Evolutionary conservation across 2,888 invertebrate species (phyloP).

Genomic region (Strigamia maritima): DNA sequence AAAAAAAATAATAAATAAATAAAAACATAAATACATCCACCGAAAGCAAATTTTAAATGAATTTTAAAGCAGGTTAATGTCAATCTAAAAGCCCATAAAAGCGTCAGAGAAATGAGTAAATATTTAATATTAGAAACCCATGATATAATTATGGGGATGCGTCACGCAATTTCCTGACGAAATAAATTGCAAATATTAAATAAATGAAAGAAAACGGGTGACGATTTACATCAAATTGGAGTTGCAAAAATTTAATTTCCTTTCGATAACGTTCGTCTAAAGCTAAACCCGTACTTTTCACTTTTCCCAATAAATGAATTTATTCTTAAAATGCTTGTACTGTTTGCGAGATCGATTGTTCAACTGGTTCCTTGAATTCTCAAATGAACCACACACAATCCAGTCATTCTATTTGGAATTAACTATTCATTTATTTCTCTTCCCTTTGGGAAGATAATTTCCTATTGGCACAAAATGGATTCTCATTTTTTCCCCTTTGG

Average conservation of each 20-base stretch:
- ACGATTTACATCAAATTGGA: constrained; percentile 18
- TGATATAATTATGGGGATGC: constrained; percentile 23
- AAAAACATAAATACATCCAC: neutral
- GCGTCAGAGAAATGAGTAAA: neutral
- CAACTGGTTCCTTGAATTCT: constrained; percentile 30
- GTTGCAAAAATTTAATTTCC: constrained; percentile 20
- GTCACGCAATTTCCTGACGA: constrained; percentile 27
- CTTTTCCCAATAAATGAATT: constrained; percentile 16
- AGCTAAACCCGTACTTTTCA: neutral
- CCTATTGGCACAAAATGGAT: constrained; percentile 32
- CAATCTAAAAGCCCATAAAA: constrained; percentile 4
- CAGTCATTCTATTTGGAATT: constrained; percentile 31
- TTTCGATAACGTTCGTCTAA: neutral
- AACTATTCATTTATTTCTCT: constrained; percentile 30
- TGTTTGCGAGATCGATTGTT: constrained; percentile 30
- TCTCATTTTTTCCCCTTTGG: neutral
- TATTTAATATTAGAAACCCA: constrained; percentile 31
- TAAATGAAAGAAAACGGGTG: neutral
- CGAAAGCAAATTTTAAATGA: neutral
- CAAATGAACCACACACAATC: constrained; percentile 31
- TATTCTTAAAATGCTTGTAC: constrained; percentile 18
- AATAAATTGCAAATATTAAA: constrained; percentile 30
- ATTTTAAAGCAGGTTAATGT: constrained; percentile 12
- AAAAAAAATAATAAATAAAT: neutral
- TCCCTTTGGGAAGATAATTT: constrained; percentile 30